Evolutionary conservation across 2,797 vertebrate genomes (phyloP).

Genomic region (Scarus forsteni): DNA sequence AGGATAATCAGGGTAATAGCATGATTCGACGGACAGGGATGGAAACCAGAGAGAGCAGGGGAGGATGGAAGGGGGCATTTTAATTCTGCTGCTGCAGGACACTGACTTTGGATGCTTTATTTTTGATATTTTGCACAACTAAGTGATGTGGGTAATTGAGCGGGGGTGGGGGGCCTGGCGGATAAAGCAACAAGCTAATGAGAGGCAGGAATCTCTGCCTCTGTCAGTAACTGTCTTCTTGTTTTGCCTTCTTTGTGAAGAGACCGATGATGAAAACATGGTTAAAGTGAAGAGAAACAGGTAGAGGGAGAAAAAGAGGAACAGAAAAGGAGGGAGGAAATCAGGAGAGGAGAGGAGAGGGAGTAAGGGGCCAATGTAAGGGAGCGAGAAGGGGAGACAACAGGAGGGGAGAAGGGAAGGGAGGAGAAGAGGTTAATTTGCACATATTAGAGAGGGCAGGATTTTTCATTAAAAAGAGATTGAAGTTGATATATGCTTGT

Average conservation of each 20-base stretch:
- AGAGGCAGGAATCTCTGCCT: constrained; percentile 39
- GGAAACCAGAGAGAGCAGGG: constrained; percentile 43
- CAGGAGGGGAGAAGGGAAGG: constrained; percentile 54
- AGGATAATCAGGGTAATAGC: constrained; percentile 82
- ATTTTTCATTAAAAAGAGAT: constrained; percentile 90
- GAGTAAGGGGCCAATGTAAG: constrained; percentile 68
- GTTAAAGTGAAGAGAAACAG: constrained; percentile 58
- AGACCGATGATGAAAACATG: too few species aligned
- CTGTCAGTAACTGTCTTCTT: constrained; percentile 9
- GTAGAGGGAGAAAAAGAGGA: constrained; percentile 54
- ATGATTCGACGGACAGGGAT: constrained; percentile 64
- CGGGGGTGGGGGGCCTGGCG: constrained; percentile 10
- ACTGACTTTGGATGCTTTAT: constrained; percentile 38
- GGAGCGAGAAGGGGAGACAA: constrained; percentile 53
- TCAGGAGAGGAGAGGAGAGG: constrained; percentile 35
- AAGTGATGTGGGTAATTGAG: constrained; percentile 53
- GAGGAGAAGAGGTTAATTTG: constrained; percentile 86
- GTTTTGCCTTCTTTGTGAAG: neutral
- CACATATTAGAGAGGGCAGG: constrained; percentile 89
- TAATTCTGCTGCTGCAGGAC: constrained; percentile 59
- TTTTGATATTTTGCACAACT: constrained; percentile 18
- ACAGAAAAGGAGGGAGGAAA: constrained; percentile 44
- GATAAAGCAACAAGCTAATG: constrained; percentile 67
- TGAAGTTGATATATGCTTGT: constrained; percentile 89
- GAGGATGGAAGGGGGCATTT: constrained; percentile 55